These are phyloP conservation scores for Aethes cnicana DNA, from an alignment of 2,888 invertebrate genomes.

Conservation along the genomic window DNA sequence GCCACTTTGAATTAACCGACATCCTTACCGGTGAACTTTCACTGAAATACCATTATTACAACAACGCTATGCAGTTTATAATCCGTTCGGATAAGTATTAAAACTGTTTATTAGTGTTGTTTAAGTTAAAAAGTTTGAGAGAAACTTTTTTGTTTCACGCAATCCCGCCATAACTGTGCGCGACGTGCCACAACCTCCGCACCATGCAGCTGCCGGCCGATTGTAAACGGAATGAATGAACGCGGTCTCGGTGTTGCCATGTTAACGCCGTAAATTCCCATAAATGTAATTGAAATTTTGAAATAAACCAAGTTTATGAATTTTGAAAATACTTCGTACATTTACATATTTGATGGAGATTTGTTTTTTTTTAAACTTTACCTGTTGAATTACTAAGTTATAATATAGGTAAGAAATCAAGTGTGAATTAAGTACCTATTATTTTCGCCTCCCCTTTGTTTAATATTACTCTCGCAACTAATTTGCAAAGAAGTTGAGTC, in stretches of 20 bases:
- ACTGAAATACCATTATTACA: constrained; percentile 51
- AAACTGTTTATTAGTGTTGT: constrained; percentile 51
- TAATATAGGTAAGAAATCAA: no score
- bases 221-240: constrained; percentile 51
- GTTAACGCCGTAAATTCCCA: not conserved
- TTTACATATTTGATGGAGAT: no score
- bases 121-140: constrained; percentile 62
- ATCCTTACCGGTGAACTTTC: constrained; percentile 76
- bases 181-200: constrained; percentile 35
- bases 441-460: no score
- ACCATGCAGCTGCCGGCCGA: constrained; percentile 60
- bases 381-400: no score
- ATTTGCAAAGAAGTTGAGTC: no score
- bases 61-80: constrained; percentile 44
- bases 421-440: no score
- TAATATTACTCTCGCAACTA: no score
- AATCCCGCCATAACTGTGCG: constrained; percentile 67
- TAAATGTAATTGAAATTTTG: not conserved
- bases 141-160: constrained; percentile 71
- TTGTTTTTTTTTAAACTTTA: not conserved
- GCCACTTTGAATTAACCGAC: constrained; percentile 82
- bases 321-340: not conserved
- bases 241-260: constrained; percentile 50
- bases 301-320: not conserved
- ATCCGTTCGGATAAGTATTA: constrained; percentile 38